These are phyloP conservation scores for Xanthorhoe designata DNA, from an alignment of 2,888 invertebrate species.

Conservation along the genomic window DNA sequence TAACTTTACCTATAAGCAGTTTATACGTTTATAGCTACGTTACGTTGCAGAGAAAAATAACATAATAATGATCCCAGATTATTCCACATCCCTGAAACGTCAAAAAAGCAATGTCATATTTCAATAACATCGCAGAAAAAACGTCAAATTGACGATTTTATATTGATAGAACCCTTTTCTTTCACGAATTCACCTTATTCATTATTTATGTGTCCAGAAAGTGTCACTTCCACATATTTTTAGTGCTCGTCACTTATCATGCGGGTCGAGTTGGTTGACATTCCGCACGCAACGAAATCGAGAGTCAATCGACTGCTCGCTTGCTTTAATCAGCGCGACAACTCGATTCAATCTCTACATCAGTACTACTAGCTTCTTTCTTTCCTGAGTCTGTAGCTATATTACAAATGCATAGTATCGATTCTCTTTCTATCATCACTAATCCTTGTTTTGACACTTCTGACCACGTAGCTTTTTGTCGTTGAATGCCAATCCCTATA, in stretches of 20 bases:
- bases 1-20: neutral
- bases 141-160: neutral
- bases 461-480: too few relatives aligned
- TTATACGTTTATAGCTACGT: neutral
- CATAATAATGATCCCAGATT: neutral
- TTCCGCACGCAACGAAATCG: conserved; percentile 68
- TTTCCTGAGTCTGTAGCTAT: neutral
- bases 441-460: too few relatives aligned
- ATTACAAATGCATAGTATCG: too few relatives aligned
- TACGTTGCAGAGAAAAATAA: neutral
- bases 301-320: conserved; percentile 63
- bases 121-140: neutral
- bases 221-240: conserved; percentile 28
- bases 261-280: conserved; percentile 59
- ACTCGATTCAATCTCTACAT: conserved; percentile 33
- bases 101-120: neutral
- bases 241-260: conserved; percentile 23
- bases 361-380: neutral
- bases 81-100: neutral
- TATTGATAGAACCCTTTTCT: conserved; percentile 4
- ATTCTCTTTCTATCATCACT: too few relatives aligned
- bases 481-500: too few relatives aligned
- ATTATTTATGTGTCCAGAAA: conserved; percentile 20
- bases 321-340: conserved; percentile 55
- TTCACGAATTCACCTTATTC: conserved; percentile 3